Percentiles rank a stretch among this genome's conserved stretches.
Conservation (phyloP, 2,888 invertebrate genomes). For the Penaeus monodon region DNA sequence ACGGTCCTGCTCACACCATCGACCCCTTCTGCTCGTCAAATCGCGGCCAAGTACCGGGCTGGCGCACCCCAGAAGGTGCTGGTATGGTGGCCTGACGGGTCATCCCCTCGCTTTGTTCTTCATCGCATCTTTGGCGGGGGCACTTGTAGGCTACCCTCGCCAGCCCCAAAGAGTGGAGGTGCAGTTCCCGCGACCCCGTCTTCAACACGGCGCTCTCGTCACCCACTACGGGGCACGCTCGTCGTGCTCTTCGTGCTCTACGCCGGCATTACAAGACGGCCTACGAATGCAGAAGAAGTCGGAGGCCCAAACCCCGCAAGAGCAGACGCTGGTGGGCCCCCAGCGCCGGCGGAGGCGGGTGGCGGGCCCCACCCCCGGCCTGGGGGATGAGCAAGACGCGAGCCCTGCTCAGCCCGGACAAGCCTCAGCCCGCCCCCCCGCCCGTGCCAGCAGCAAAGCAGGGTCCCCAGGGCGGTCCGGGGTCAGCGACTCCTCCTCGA, state of each 20-base stretch:
- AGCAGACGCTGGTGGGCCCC: conserved; percentile 78
- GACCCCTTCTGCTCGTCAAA: conserved; percentile 99
- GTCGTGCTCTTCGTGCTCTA: conserved; percentile 95
- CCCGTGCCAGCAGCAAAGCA: conserved; percentile 12
- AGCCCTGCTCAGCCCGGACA: conserved; percentile 80
- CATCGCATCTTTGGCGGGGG: conserved; percentile 97
- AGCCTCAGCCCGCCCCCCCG: conserved; percentile 73
- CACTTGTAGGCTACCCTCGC: conserved; percentile 93
- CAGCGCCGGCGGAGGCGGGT: conserved; percentile 80
- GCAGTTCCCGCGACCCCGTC: conserved; percentile 95
- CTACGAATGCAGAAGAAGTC: conserved; percentile 98
- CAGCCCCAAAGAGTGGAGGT: conserved; percentile 93
- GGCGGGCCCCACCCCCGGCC: conserved; percentile 78
- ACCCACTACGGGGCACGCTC: conserved; percentile 97
- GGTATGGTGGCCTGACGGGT: conserved; percentile 98
- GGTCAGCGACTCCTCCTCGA: conserved; percentile 48
- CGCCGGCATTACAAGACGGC: conserved; percentile 98
- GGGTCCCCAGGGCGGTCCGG: conserved; percentile 47
- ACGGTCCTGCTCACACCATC: conserved; percentile 96
- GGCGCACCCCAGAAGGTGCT: conserved; percentile 95
- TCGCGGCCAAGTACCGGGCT: conserved; percentile 98
- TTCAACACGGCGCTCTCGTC: conserved; percentile 96
- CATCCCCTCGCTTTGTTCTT: conserved; percentile 96
- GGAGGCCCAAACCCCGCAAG: conserved; percentile 94
- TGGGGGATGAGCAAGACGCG: conserved; percentile 82